Conservation (phyloP, 2,888 invertebrate species). For the Mylabris sibirica region DNA sequence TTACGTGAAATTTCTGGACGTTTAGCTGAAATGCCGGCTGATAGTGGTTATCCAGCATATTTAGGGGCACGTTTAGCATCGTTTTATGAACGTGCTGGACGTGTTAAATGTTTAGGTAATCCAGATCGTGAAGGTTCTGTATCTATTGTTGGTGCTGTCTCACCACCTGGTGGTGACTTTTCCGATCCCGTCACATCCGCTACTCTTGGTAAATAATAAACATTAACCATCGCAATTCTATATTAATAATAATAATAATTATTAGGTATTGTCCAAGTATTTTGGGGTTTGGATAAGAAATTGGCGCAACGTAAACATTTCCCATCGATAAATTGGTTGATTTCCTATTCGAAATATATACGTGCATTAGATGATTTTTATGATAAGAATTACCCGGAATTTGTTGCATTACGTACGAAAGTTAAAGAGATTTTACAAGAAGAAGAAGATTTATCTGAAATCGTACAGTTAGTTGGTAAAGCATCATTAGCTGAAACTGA, state of each 20-base stretch:
- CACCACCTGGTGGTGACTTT: conserved; percentile 99
- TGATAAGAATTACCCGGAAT: conserved; percentile 97
- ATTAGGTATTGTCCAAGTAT: conserved; percentile 94
- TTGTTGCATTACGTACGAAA: conserved; percentile 96
- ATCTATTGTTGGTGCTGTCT: conserved; percentile 99
- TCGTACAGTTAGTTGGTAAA: conserved; percentile 99
- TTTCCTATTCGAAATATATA: conserved; percentile 96
- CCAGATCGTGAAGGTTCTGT: conserved; percentile 99
- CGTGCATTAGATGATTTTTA: conserved; percentile 99
- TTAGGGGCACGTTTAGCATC: conserved; percentile 97
- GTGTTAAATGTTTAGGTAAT: conserved; percentile 96
- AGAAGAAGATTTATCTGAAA: conserved; percentile 99
- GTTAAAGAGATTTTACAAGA: conserved; percentile 76
- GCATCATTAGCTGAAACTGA: conserved; percentile 98
- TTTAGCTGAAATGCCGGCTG: conserved; percentile 99
- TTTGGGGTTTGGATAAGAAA: conserved; percentile 99
- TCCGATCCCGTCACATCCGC: conserved; percentile 99
- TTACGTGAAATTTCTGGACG: conserved; percentile 98
- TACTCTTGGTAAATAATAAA: conserved; percentile 70
- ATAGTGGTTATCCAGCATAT: conserved; percentile 98
- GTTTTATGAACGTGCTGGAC: conserved; percentile 99
- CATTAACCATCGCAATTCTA: no score
- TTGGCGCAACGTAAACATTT: conserved; percentile 99
- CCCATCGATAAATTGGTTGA: conserved; percentile 99
- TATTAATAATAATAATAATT: conserved; percentile 1